A percentile compares a stretch with the other conserved stretches of the same genome.
Conservation (phyloP, 2,888 invertebrate species). For the Dryococelus australis region DNA sequence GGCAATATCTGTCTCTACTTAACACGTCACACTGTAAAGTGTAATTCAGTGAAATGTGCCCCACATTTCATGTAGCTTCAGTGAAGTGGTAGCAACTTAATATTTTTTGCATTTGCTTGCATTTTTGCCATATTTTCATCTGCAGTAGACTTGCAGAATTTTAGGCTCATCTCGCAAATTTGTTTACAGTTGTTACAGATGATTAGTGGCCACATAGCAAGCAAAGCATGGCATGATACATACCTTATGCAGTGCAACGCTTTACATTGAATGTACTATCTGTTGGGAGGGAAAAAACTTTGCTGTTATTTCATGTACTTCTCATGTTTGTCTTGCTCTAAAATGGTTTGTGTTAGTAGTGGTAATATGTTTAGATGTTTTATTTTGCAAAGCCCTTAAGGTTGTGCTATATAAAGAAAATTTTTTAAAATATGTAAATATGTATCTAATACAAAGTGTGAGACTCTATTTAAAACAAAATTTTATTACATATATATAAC, state of each 20-base stretch:
- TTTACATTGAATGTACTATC: not conserved
- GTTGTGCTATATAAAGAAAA: not conserved
- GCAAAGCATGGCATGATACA: not conserved
- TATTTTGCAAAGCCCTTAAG: conserved; percentile 3
- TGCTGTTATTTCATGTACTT: conserved; percentile 9
- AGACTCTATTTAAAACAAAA: conserved; percentile 16
- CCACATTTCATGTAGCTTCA: not conserved
- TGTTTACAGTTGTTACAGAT: not conserved
- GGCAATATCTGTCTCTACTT: not conserved
- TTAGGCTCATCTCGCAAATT: not conserved
- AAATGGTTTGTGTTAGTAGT: conserved; percentile 16
- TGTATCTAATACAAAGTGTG: conserved; percentile 16
- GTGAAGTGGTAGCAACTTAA: not conserved
- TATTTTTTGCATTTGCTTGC: not conserved
- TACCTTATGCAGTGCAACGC: not conserved
- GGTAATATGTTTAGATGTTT: not conserved
- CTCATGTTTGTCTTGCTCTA: conserved; percentile 5
- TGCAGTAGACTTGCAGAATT: not conserved
- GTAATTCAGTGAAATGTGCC: too few relatives aligned
- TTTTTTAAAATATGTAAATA: conserved; percentile 16
- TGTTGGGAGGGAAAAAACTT: not conserved
- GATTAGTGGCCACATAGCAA: not conserved
- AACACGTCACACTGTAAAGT: not conserved
- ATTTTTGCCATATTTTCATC: not conserved
- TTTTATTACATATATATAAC: not conserved